These are phyloP conservation scores for Dipodomys spectabilis DNA, from an alignment of 2,113 vertebrate genomes.

Conservation along the genomic window DNA sequence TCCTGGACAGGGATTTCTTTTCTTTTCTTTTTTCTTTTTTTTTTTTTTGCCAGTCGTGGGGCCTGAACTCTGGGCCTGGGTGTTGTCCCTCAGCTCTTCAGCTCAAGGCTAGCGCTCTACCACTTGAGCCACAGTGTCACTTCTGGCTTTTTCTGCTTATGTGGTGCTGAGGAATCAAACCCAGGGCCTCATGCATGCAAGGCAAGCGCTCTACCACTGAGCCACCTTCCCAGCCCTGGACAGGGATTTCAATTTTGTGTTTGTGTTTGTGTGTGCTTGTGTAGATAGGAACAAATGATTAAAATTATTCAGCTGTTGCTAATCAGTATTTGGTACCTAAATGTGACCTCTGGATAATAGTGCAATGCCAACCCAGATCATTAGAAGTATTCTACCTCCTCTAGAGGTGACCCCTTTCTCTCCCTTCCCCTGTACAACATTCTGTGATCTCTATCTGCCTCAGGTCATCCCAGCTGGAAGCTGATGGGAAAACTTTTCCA, in stretches of 20 bases:
- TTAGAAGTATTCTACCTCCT: not conserved
- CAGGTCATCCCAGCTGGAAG: slow-evolving; percentile 41
- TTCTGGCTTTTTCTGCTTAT: no score
- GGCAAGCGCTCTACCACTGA: no score
- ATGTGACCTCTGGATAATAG: slow-evolving; percentile 35
- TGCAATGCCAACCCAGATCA: not conserved
- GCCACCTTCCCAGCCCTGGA: not conserved
- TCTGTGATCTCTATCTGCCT: not conserved
- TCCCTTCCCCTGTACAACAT: not conserved
- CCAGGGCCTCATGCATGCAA: no score
- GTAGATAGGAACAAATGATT: slow-evolving; percentile 7
- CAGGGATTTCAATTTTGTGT: not conserved
- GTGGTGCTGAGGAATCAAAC: no score
- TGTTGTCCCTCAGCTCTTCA: no score
- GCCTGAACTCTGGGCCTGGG: no score
- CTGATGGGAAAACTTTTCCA: slow-evolving; percentile 23
- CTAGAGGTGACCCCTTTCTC: not conserved
- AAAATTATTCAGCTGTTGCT: not conserved
- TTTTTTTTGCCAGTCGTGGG: no score
- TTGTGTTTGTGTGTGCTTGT: not conserved
- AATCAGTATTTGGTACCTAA: slow-evolving; percentile 24
- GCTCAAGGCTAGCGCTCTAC: no score
- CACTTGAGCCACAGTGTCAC: no score
- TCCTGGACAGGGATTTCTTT: not conserved
- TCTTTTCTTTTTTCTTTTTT: no score